Conservation (phyloP, 2,113 vertebrate species). For the Todiramphus chloris region DNA sequence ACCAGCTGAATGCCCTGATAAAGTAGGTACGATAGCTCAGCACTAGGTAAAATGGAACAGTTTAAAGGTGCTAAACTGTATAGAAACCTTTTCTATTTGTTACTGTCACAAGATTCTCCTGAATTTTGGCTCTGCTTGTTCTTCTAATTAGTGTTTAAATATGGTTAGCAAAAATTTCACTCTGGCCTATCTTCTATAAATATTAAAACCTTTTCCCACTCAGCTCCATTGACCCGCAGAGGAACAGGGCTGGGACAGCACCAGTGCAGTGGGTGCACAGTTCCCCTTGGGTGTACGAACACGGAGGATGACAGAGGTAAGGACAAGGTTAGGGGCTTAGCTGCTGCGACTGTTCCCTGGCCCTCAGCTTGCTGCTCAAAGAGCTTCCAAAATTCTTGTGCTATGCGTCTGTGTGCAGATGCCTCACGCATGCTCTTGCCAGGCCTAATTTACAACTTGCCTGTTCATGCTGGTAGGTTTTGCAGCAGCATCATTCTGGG, state of each 20-base stretch:
- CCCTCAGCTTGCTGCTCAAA: background rate
- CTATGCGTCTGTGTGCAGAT: background rate
- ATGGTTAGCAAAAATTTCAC: background rate
- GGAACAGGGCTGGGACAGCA: background rate
- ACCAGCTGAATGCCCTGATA: background rate
- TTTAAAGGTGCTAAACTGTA: background rate
- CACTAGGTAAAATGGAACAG: background rate
- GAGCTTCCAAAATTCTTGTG: background rate
- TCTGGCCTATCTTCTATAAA: background rate
- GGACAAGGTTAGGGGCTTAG: background rate
- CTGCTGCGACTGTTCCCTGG: background rate
- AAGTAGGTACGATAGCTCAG: background rate
- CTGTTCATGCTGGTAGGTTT: background rate
- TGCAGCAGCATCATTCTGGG: background rate
- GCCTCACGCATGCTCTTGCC: background rate
- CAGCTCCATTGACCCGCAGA: background rate
- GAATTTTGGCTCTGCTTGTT: background rate
- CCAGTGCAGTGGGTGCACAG: background rate
- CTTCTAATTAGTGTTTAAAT: conserved; percentile 15
- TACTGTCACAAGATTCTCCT: background rate
- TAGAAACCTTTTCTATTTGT: background rate
- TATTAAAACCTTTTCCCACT: background rate
- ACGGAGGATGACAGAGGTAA: background rate
- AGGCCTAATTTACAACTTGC: conserved; percentile 3
- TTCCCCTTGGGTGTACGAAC: background rate